A percentile compares a stretch with the other conserved stretches of the same genome.
Evolutionary conservation across 2,888 invertebrate species (phyloP).

Genomic region (Choreutis nemorana): DNA sequence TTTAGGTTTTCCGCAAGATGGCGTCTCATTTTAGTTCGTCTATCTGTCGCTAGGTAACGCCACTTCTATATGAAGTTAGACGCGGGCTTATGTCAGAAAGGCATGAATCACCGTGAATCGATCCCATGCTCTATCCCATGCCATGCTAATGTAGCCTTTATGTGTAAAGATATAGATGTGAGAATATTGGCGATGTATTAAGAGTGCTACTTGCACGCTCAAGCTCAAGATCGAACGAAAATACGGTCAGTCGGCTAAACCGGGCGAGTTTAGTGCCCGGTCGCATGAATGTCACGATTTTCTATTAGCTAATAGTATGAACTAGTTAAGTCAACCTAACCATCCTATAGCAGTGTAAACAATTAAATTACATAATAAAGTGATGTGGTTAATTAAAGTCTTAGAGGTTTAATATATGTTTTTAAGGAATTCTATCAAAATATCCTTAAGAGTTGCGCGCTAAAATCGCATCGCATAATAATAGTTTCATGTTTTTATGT

Average conservation of each 20-base stretch:
- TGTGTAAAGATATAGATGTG: too few species aligned
- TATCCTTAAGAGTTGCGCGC: too few species aligned
- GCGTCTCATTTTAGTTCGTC: conserved; percentile 6
- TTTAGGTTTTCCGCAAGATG: conserved; percentile 5
- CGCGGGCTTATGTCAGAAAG: conserved; percentile 5
- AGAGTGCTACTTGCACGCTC: conserved; percentile 8
- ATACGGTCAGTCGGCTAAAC: conserved; percentile 13
- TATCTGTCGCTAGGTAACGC: conserved; percentile 17
- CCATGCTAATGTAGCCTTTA: too few species aligned
- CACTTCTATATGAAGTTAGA: conserved; percentile 12
- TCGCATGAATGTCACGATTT: conserved; percentile 16
- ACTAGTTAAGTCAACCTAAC: conserved; percentile 20
- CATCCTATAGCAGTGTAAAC: conserved; percentile 15
- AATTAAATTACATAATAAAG: conserved; percentile 17
- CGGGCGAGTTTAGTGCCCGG: conserved; percentile 18
- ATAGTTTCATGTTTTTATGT: too few species aligned
- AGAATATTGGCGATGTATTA: too few species aligned
- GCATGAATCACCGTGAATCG: conserved; percentile 7
- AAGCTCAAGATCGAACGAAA: conserved; percentile 17
- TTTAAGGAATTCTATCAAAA: too few species aligned
- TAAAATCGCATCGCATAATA: too few species aligned
- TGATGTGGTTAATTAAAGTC: too few species aligned
- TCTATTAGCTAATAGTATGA: conserved; percentile 22
- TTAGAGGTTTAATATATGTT: too few species aligned
- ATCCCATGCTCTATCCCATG: too few species aligned